Evolutionary conservation across 2,797 vertebrate genomes (phyloP).

Genomic region (Hippoglossus hippoglossus): DNA sequence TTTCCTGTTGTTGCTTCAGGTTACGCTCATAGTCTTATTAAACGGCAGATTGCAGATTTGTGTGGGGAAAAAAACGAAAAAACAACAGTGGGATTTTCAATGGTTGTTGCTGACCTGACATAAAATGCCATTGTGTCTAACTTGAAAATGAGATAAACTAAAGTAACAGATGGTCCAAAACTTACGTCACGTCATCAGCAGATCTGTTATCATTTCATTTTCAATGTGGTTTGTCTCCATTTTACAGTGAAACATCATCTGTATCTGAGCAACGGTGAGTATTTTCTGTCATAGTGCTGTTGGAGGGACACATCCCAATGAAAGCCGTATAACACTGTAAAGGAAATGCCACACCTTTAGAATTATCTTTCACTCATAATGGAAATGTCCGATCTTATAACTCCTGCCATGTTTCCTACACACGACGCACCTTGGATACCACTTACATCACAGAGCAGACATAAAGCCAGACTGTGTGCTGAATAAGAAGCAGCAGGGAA

Average conservation of each 20-base stretch:
- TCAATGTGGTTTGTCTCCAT: constrained; percentile 16
- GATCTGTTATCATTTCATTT: constrained; percentile 18
- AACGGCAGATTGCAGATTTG: constrained; percentile 26
- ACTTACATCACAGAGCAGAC: constrained; percentile 20
- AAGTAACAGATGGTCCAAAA: constrained; percentile 16
- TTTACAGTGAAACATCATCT: constrained; percentile 33
- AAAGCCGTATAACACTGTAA: constrained; percentile 24
- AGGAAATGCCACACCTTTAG: constrained; percentile 40
- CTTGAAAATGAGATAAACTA: constrained; percentile 29
- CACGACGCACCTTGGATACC: constrained; percentile 12
- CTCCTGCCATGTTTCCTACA: constrained; percentile 9
- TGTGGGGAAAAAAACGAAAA: neutral
- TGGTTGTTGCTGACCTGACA: neutral
- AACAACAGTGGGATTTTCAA: neutral
- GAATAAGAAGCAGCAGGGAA: constrained; percentile 42
- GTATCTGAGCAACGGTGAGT: constrained; percentile 11
- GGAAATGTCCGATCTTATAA: constrained; percentile 14
- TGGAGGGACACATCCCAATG: constrained; percentile 15
- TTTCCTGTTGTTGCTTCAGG: constrained; percentile 58
- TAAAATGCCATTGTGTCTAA: constrained; percentile 13
- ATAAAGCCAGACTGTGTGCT: constrained; percentile 30
- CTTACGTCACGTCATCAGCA: constrained; percentile 22
- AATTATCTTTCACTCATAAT: neutral
- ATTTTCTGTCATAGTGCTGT: constrained; percentile 26
- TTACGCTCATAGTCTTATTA: constrained; percentile 37